Base-by-base conservation (phyloP, 1,140 invertebrate species). In the Dendroctonus valens region DNA sequence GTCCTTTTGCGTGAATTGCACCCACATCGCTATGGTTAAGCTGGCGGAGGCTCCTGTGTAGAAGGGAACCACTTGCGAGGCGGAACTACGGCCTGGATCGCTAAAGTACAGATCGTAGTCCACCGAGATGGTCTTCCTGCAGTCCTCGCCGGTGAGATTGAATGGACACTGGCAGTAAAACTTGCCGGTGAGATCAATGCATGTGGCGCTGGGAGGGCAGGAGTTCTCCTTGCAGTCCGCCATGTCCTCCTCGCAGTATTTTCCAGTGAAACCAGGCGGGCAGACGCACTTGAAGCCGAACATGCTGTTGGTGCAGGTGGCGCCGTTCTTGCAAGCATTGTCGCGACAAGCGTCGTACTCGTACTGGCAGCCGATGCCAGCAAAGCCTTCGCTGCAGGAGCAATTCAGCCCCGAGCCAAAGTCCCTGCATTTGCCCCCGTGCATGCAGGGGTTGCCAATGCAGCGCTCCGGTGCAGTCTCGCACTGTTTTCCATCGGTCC, bases 141-240 rank as follows among this genome's bases (percentile, higher is more conserved):
- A 98, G 74, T 97, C 94, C 77, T 97, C 93, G 46, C 96, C 95
- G 59, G 96, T 98, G 68, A 96, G 83, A 76, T 97, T 97, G 79
- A 97, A 96, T 41, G 94, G 94, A 84, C 94, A 97, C 77, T 95
- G 92, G 74, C 96, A 98, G 76, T 95, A 94, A 82, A 96, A 96
- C 75, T 89, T 89, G 70, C 91, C 91, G 50, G 92, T 93, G 12
- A 97, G 83, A 81, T 98, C 96, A 67, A 98, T 92, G 75, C 96
- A 98, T 9, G 90, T 92, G 5, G 96, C 93, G 11, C 93, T 93
- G 55, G 94, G 91, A 49, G 96, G 94, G 77, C 96, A 98, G 0
- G 93, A 94, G 70, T 94, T 94, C 69, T 96, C 92, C 77, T 92
- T 91, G 75, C 96, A 98, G 73, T 97, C 93, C 37, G 91, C 81